Evolutionary conservation across 2,888 invertebrate genomes (phyloP), one percentile per base, ranked within the genome.

Genomic region (Ophion ellenae): DNA sequence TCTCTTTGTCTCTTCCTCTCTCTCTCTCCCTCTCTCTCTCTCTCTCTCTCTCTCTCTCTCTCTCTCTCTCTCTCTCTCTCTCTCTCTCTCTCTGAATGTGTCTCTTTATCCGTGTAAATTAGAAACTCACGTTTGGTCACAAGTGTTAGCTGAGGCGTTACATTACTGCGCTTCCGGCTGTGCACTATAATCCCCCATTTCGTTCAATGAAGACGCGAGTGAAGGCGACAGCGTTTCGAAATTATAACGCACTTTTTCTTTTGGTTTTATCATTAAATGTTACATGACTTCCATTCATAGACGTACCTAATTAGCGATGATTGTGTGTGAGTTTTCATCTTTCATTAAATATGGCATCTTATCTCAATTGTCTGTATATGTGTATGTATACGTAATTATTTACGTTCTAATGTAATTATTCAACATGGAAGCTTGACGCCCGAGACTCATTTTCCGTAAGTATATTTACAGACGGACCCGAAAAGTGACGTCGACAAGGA

Each of bases 61-160:
- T 57, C 20, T 64, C 28, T 28, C 32, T 32, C 32, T 64, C 64
- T 47, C 47, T 47, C 1, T 47, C 47, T 47, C 11, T 47, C 81
- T 64, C 24, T 32, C 11, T 67, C 24, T 28, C 66, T 9, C 9
- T 36, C 59, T 61, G 24, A 10, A 6, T 69, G 17, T 70, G 67
- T 78, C 28, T 61, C 70, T 61, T 61, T 45, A 24, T 57, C 61
- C 64, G 47, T 61, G 69, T 59, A 82, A 85, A 79, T 85, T 81
- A 67, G 70, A 84, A 82, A 75, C 74, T 82, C 74, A 64, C 77
- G 77, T 81, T 78, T 84, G 81, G 81, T 84, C 77, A 69, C 81
- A 78, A 73, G 74, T 67, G 73, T 81, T 74, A 6, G 53, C 67
- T 57, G 69, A 63, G 40, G 24, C 77, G 69, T 78, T 28, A 74